phyloP scores from a whole-genome alignment of 1,140 invertebrate species.

The Fragariocoptes setiger region DNA sequence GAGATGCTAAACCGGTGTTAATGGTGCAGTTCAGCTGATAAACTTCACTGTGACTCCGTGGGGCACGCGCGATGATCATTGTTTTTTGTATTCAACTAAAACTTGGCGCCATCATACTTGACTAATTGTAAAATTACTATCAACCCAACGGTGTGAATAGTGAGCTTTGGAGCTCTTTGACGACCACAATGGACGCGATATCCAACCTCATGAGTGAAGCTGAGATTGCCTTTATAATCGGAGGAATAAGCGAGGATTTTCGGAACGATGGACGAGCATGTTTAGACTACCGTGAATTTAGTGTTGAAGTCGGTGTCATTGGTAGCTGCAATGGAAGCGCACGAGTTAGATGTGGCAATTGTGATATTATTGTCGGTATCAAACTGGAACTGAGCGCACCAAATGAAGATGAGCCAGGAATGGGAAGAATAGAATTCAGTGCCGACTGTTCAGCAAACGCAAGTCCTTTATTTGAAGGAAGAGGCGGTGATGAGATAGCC shows the following conservation, averaged over 20 bases:
- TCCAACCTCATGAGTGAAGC: constrained; percentile 8
- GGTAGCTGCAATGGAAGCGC: constrained; percentile 65
- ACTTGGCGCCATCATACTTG: too few relatives aligned
- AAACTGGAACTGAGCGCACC: constrained; percentile 67
- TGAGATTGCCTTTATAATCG: constrained; percentile 4
- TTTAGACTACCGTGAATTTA: constrained; percentile 54
- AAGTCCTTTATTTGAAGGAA: constrained; percentile 68
- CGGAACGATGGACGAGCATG: constrained; percentile 52
- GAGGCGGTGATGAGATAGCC: constrained; percentile 55
- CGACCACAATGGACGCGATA: too few relatives aligned
- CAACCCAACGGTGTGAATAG: too few relatives aligned
- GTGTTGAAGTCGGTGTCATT: constrained; percentile 59
- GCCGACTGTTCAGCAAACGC: constrained; percentile 58
- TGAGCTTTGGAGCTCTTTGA: too few relatives aligned
- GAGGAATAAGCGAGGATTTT: constrained; percentile 33
- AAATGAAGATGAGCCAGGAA: constrained; percentile 29
- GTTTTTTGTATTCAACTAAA: too few relatives aligned
- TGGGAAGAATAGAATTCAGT: constrained; percentile 69
- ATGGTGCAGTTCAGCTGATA: too few relatives aligned
- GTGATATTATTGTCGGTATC: constrained; percentile 55
- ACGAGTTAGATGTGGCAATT: constrained; percentile 29
- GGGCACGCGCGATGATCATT: too few relatives aligned
- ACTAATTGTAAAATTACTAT: too few relatives aligned
- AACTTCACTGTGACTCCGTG: too few relatives aligned
- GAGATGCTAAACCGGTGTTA: too few relatives aligned